Base-by-base conservation (phyloP, 2,113 vertebrate species). In the Bubo blakistoni region DNA sequence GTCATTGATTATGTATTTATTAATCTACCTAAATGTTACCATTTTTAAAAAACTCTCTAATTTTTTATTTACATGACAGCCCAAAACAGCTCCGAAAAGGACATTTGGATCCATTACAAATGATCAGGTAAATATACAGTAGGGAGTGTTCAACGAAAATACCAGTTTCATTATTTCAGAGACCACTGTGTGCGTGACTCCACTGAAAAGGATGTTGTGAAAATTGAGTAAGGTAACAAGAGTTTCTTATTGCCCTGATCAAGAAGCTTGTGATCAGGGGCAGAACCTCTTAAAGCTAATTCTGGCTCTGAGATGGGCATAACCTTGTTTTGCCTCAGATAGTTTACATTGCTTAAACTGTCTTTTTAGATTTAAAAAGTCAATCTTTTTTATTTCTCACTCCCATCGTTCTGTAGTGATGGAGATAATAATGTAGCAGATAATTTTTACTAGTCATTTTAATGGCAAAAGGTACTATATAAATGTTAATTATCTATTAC, bases 31-130 rank as follows among this genome's bases (percentile, higher is more conserved):
- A 19, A 85, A 81, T 95, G 62, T 36, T 91, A 51, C 59, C 24
- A 5, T 67, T 94, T 88, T 82, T 49, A 49, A 83, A 82, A 92
- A 46, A 30, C 19, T 92, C 42, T 97, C 17, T 94, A 32, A 73
- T 94, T 97, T 96, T 96, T 74, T 96, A 89, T 98, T 95, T 93
- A 91, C 93, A 92, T 97, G 87, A 42, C 97, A 98, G 97, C 96
- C 97, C 36, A 97, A 98, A 97, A 96, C 96, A 80, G 44, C 96
- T 94, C 95, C 96, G 89, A 98, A 98, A 98, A 97, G 96, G 91
- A 98, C 97, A 49, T 97, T 98, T 97, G 97, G 97, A 97, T 97
- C 97, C 92, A 97, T 97, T 97, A 96, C 97, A 70, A 98, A 98
- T 2, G 97, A 98, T 36, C 97, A 98, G 97, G 97, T 97, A 97